phyloP scores from a whole-genome alignment of 2,113 vertebrate genomes.

The Siniperca chuatsi region DNA sequence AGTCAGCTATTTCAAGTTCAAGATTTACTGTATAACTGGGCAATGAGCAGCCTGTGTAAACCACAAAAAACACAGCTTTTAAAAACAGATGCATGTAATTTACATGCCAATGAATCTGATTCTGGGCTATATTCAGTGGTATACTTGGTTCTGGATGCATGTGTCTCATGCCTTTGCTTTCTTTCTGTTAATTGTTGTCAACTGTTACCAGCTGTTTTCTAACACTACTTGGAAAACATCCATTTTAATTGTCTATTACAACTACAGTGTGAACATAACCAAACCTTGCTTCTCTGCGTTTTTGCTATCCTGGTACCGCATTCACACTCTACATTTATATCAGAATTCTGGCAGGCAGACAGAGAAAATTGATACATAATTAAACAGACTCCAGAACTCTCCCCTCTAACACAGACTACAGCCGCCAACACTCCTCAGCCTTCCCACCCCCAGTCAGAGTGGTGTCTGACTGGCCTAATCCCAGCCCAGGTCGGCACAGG shows the following conservation, averaged over 20 bases:
- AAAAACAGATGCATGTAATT: neutral
- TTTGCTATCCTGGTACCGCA: neutral
- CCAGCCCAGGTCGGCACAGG: conserved; percentile 33
- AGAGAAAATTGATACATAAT: neutral
- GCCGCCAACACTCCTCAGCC: neutral
- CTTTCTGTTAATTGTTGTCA: neutral
- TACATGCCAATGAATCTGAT: neutral
- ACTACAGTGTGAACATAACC: neutral
- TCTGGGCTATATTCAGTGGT: neutral
- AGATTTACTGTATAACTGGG: neutral
- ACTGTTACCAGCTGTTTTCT: neutral
- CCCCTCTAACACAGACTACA: neutral
- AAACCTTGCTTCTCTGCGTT: neutral
- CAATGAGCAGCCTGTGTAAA: neutral
- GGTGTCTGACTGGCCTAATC: conserved; percentile 42
- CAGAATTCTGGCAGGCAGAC: neutral
- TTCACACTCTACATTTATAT: neutral
- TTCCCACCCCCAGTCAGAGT: conserved; percentile 23
- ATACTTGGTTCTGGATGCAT: neutral
- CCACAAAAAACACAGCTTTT: neutral
- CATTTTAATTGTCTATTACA: neutral
- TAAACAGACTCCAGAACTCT: conserved; percentile 8
- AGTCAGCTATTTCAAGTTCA: neutral
- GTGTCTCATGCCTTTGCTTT: neutral
- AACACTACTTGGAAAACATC: neutral